Percentiles rank a stretch among this genome's conserved stretches.
Conservation (phyloP, 1,140 invertebrate genomes). For the Linepithema humile region DNA sequence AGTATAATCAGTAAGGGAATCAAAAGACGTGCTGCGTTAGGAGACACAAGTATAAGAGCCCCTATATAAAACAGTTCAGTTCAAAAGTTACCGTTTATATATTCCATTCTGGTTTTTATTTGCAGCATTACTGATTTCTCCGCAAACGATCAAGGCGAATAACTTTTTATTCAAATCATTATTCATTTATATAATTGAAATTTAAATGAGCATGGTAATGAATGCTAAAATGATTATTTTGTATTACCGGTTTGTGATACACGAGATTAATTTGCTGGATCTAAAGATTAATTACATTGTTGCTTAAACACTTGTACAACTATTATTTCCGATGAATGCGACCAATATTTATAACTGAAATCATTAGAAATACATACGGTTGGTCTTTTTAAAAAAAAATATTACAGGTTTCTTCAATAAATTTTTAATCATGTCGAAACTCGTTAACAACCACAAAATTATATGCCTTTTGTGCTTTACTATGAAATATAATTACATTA, state of each 20-base stretch:
- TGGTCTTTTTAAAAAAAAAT: background rate
- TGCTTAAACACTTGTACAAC: background rate
- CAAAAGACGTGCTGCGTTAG: constrained; percentile 28
- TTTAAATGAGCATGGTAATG: too few species aligned
- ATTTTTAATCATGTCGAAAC: background rate
- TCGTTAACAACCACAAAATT: background rate
- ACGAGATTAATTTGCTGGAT: constrained; percentile 9
- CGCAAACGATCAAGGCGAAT: background rate
- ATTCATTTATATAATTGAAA: too few species aligned
- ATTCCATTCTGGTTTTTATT: constrained; percentile 3
- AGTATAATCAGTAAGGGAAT: constrained; percentile 35
- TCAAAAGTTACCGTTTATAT: constrained; percentile 15
- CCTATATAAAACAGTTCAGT: background rate
- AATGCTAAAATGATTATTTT: too few species aligned
- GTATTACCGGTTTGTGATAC: background rate
- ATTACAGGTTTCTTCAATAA: background rate
- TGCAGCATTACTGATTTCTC: constrained; percentile 3
- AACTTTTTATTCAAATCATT: background rate
- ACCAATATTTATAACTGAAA: background rate
- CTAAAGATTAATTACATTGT: constrained; percentile 27
- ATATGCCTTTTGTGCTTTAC: background rate
- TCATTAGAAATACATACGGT: background rate
- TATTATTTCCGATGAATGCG: constrained; percentile 12
- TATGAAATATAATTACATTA: background rate
- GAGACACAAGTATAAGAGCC: background rate